These are phyloP conservation scores for Xenus cinereus DNA, from an alignment of 2,113 vertebrate genomes.

Conservation along the genomic window DNA sequence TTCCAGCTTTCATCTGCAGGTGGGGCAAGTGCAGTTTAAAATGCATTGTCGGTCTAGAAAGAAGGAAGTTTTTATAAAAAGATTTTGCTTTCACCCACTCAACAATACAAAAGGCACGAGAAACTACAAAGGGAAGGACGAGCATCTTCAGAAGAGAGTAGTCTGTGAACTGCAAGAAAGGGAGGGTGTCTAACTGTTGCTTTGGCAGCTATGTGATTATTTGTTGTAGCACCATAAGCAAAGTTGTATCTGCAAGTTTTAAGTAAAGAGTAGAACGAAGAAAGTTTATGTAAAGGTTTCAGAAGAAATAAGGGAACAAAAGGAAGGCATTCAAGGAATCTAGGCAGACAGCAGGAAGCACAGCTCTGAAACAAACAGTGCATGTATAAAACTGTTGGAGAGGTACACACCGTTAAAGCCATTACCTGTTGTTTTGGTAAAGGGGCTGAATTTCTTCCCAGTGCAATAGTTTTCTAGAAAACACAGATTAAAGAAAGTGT, in stretches of 20 bases:
- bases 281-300: background rate
- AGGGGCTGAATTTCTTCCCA: background rate
- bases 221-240: background rate
- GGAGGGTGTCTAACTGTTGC: background rate
- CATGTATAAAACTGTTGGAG: background rate
- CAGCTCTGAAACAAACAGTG: background rate
- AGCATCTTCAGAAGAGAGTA: background rate
- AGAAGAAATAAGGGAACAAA: background rate
- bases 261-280: background rate
- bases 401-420: background rate
- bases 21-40: slow-evolving; percentile 26
- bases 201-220: background rate
- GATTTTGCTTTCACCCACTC: background rate
- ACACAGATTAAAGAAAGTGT: background rate
- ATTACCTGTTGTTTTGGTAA: background rate
- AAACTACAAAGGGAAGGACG: background rate
- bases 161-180: background rate
- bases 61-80: background rate
- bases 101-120: background rate
- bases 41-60: background rate
- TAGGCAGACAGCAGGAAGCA: background rate
- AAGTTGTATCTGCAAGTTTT: background rate
- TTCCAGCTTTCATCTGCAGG: slow-evolving; percentile 40
- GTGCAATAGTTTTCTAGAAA: background rate
- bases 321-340: background rate